A percentile compares a stretch with the other conserved stretches of the same genome.
phyloP scores from a whole-genome alignment of 2,888 invertebrate species.

The Nebria salina region DNA sequence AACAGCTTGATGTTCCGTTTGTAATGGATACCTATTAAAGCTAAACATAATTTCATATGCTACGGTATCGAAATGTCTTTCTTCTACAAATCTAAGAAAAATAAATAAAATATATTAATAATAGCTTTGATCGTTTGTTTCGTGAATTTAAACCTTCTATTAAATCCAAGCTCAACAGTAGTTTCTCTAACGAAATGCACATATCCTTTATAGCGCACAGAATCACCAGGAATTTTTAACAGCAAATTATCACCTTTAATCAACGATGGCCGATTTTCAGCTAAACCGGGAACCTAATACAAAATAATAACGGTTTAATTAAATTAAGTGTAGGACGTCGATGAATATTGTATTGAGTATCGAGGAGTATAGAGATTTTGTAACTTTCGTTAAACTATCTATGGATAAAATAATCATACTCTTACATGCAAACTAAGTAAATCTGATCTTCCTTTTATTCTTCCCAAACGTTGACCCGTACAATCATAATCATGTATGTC shows the following conservation, averaged over 20 bases:
- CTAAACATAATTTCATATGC: slow-evolving; percentile 55
- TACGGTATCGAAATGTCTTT: slow-evolving; percentile 47
- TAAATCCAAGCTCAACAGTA: slow-evolving; percentile 53
- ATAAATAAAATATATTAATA: not conserved
- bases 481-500: slow-evolving; percentile 56
- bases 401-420: too few species aligned
- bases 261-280: slow-evolving; percentile 58
- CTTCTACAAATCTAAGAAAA: slow-evolving; percentile 47
- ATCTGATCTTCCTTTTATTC: slow-evolving; percentile 2
- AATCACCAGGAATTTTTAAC: slow-evolving; percentile 49
- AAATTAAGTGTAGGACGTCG: not conserved
- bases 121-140: not conserved
- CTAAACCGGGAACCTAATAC: slow-evolving; percentile 57
- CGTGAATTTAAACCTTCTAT: slow-evolving; percentile 49
- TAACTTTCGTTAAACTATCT: too few species aligned
- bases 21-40: slow-evolving; percentile 54
- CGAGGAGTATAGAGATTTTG: too few species aligned
- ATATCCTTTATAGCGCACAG: slow-evolving; percentile 54
- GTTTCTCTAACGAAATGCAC: slow-evolving; percentile 53
- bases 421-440: slow-evolving; percentile 26
- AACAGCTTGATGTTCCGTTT: slow-evolving; percentile 56
- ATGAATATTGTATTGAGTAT: too few species aligned
- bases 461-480: slow-evolving; percentile 49
- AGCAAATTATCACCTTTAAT: slow-evolving; percentile 55
- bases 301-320: slow-evolving; percentile 34